Base-by-base conservation (phyloP, 2,797 vertebrate genomes). In the Ambastaia sidthimunki region DNA sequence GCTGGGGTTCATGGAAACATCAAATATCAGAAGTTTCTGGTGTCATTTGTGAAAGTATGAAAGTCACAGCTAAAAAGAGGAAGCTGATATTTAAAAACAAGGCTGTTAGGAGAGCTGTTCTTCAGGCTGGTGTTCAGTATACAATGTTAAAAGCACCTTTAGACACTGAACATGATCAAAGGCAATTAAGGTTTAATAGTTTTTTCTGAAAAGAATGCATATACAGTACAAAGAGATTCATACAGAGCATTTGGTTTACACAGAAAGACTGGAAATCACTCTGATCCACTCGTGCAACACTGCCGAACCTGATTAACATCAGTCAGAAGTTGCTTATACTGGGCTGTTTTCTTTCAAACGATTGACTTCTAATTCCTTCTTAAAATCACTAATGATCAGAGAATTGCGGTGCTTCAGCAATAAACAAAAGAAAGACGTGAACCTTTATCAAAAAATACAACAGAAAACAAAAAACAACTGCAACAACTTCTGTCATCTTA, bases 161-260 rank as follows among this genome's bases (percentile, higher is more conserved):
- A 60, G 59, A 34, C 31, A 63, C 28, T 62, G 80, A 85, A 83
- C 74, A 71, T 82, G 67, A 68, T 87, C 15, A 93, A 94, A 94
- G 90, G 91, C 92, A 91, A 93, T 94, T 94, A 94, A 93, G 95
- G 95, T 95, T 96, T 94, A 95, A 94, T 98, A 98, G 98, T 99
- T 95, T 95, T 92, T 93, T 55, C 47, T 60, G 55, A 69, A 94
- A 97, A 98, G 94, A 97, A 98, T 96, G 96, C 96, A 97, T 97
- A 97, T 98, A 98, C 96, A 99, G 98, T 98, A 98, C 96, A 99
- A 98, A 98, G 95, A 96, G 91, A 95, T 95, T 95, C 92, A 94
- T 94, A 95, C 92, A 93, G 88, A 95, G 96, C 94, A 97, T 93
- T 94, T 93, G 93, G 94, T 96, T 97, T 93, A 93, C 92, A 97